Evolutionary conservation across 2,113 vertebrate genomes (phyloP).

Genomic region (Oncorhynchus kisutch): DNA sequence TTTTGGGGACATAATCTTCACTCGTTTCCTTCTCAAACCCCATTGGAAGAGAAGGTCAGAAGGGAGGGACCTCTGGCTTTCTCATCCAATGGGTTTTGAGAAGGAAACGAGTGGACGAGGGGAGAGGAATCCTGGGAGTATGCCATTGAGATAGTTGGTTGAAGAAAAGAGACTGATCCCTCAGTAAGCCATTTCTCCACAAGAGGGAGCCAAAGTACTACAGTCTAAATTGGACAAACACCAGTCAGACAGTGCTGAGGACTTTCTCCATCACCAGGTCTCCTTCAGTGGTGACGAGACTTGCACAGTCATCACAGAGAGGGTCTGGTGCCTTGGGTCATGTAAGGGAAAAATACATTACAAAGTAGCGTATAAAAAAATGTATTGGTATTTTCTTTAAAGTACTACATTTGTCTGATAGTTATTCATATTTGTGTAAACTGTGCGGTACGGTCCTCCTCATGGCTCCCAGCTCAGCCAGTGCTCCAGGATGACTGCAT

Average conservation of each 20-base stretch:
- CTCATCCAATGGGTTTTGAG: no score
- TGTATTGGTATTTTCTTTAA: no score
- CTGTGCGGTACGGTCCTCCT: constrained; percentile 3
- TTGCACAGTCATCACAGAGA: background rate
- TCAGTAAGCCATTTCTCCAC: constrained; percentile 34
- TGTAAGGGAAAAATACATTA: constrained; percentile 3
- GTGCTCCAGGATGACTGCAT: constrained; percentile 39
- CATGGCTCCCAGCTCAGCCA: constrained; percentile 60
- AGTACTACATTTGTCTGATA: no score
- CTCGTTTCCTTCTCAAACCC: no score
- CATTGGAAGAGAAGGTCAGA: no score
- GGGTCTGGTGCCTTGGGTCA: constrained; percentile 44
- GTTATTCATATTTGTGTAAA: background rate
- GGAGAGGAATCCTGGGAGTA: no score
- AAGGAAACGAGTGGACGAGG: no score
- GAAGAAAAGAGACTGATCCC: background rate
- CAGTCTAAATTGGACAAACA: background rate
- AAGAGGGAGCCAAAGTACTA: constrained; percentile 44
- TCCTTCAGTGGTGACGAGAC: background rate
- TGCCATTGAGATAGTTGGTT: no score
- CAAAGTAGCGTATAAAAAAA: no score
- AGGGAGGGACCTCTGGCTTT: no score
- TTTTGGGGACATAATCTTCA: no score
- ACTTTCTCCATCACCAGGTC: constrained; percentile 51
- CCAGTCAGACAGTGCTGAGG: background rate